Conservation (phyloP, 2,888 invertebrate genomes). For the Drosophila kambysellisi region DNA sequence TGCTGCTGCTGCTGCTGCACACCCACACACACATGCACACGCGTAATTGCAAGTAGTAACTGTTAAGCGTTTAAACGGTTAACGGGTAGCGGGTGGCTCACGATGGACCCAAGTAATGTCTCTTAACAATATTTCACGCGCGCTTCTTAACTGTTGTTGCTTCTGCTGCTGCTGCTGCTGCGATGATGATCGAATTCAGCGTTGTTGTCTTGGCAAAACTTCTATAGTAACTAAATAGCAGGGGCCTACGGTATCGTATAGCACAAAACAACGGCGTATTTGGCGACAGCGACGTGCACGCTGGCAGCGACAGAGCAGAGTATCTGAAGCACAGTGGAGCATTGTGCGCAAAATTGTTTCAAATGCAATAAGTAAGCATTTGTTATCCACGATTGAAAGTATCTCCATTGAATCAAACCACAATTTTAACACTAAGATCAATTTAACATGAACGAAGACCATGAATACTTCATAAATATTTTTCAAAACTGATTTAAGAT, state of each 20-base stretch:
- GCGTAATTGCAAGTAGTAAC: constrained; percentile 13
- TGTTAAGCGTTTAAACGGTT: constrained; percentile 3
- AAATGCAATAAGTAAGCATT: neutral
- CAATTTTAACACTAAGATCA: neutral
- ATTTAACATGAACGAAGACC: neutral
- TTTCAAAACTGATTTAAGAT: neutral
- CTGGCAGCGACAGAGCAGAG: constrained; percentile 46
- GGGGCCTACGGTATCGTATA: constrained; percentile 74
- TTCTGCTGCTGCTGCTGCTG: constrained; percentile 17
- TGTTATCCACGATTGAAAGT: neutral
- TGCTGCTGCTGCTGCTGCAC: constrained; percentile 7
- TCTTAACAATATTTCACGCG: constrained; percentile 46
- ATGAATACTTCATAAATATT: neutral
- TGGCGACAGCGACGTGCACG: constrained; percentile 61
- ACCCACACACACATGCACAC: neutral
- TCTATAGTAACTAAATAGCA: constrained; percentile 82
- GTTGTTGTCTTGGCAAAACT: constrained; percentile 76
- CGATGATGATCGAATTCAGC: constrained; percentile 18
- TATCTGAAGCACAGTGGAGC: constrained; percentile 39
- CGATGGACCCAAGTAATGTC: constrained; percentile 5
- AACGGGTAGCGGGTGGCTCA: constrained; percentile 7
- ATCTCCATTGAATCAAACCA: neutral
- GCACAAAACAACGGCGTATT: constrained; percentile 73
- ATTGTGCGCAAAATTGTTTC: neutral
- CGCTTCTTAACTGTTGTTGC: constrained; percentile 48